Evolutionary conservation across 2,888 invertebrate genomes (phyloP).

Genomic region (Poecilus cupreus): DNA sequence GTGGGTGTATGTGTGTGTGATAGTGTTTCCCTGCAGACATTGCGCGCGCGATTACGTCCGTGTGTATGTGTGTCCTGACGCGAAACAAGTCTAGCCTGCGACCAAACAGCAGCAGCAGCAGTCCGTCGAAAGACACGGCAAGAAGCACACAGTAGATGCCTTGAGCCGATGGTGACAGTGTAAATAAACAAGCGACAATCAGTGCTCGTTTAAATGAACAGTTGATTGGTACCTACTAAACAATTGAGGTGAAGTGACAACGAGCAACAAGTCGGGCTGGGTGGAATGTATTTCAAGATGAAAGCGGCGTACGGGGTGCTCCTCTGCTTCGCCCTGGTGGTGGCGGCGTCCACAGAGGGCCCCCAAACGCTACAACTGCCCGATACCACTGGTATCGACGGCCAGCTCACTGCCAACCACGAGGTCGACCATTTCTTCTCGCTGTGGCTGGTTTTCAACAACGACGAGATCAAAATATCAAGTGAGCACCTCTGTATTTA

Average conservation of each 20-base stretch:
- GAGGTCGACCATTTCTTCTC: slow-evolving; percentile 75
- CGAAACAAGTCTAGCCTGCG: slow-evolving; percentile 18
- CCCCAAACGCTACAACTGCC: slow-evolving; percentile 69
- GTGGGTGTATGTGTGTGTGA: neutral
- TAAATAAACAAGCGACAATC: neutral
- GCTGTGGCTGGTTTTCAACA: slow-evolving; percentile 75
- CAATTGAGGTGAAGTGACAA: neutral
- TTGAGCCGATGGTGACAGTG: neutral
- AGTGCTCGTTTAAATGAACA: neutral
- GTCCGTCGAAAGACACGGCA: neutral
- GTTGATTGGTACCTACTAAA: neutral
- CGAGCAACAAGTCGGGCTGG: neutral
- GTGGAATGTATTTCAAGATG: slow-evolving; percentile 36
- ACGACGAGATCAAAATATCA: slow-evolving; percentile 72
- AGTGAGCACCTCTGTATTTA: slow-evolving; percentile 65
- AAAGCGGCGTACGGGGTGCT: slow-evolving; percentile 50
- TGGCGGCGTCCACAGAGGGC: slow-evolving; percentile 23
- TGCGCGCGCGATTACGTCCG: slow-evolving; percentile 32
- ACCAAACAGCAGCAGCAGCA: neutral
- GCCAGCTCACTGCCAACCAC: slow-evolving; percentile 73
- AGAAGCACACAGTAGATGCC: neutral
- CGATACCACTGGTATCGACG: slow-evolving; percentile 74
- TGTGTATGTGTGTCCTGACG: neutral
- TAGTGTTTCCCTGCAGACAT: slow-evolving; percentile 29
- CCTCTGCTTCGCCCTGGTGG: slow-evolving; percentile 48